Evolutionary conservation across 1,140 invertebrate genomes (phyloP).

Genomic region (Linepithema humile): DNA sequence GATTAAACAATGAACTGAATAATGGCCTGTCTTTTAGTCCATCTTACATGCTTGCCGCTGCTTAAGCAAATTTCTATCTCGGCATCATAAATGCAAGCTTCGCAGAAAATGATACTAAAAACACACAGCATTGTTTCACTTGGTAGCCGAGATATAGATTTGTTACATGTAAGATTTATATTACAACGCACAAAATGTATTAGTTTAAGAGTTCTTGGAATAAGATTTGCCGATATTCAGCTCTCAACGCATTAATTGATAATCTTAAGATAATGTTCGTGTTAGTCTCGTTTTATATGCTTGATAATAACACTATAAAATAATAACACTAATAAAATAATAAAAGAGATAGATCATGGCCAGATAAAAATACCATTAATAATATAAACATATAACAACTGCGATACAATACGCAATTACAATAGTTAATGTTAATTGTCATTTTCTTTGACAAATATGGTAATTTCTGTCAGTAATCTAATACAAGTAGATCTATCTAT

Average conservation of each 20-base stretch:
- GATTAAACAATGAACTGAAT: neutral
- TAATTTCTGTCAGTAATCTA: too few relatives aligned
- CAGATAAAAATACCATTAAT: too few relatives aligned
- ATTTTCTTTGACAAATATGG: too few relatives aligned
- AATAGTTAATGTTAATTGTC: too few relatives aligned
- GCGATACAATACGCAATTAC: too few relatives aligned
- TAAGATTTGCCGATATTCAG: neutral
- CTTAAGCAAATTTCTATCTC: neutral
- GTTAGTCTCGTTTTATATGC: neutral
- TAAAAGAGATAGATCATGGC: too few relatives aligned
- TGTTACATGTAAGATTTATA: neutral
- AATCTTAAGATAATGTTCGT: neutral
- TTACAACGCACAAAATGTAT: neutral
- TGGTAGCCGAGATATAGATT: neutral
- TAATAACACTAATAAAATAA: too few relatives aligned
- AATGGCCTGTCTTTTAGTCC: neutral
- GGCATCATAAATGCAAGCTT: neutral
- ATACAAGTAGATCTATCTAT: too few relatives aligned
- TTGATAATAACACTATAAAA: slow-evolving; percentile 3
- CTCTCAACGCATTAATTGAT: neutral
- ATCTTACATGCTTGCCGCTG: neutral
- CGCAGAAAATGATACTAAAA: slow-evolving; percentile 1
- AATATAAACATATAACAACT: too few relatives aligned
- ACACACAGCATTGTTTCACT: neutral
- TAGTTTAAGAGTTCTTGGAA: neutral